Conservation (phyloP, 37 sponge, comb jelly and placozoan genomes). For the Chondrosia reniformis region DNA sequence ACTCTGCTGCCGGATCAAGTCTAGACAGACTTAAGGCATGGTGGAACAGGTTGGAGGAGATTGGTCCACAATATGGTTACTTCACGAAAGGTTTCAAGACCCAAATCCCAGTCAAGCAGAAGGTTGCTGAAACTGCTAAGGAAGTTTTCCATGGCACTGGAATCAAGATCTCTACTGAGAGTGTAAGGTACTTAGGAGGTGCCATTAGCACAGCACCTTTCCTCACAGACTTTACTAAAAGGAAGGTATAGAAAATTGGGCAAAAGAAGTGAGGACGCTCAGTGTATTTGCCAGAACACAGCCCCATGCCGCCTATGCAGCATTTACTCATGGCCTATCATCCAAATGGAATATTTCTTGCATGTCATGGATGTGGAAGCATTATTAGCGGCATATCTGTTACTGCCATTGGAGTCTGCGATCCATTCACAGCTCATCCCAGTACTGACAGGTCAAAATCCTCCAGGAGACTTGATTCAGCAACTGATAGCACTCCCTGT, state of each 20-base stretch:
- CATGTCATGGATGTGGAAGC: too few relatives aligned
- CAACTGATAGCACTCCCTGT: too few relatives aligned
- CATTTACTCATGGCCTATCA: too few relatives aligned
- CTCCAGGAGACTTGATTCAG: too few relatives aligned
- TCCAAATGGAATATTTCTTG: too few relatives aligned
- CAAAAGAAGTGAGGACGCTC: not conserved
- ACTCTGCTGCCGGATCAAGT: not conserved
- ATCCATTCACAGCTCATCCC: too few relatives aligned
- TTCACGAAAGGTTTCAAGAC: not conserved
- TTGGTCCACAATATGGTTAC: not conserved
- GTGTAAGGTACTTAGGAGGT: not conserved
- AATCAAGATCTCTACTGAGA: not conserved
- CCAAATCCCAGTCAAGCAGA: not conserved
- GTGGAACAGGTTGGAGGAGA: not conserved
- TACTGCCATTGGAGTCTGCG: too few relatives aligned
- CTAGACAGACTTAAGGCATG: not conserved
- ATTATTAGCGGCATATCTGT: too few relatives aligned
- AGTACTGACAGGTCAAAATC: too few relatives aligned
- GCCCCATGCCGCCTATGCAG: slow-evolving; percentile 1
- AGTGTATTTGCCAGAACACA: not conserved
- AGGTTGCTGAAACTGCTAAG: not conserved
- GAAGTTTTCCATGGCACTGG: not conserved
- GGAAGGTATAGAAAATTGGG: not conserved
- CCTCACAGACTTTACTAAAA: not conserved
- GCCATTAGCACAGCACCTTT: not conserved